Evolutionary conservation across 2,797 vertebrate species (phyloP), one percentile per base, ranked within the genome.

Genomic region (Mormyrus hasselquistii): DNA sequence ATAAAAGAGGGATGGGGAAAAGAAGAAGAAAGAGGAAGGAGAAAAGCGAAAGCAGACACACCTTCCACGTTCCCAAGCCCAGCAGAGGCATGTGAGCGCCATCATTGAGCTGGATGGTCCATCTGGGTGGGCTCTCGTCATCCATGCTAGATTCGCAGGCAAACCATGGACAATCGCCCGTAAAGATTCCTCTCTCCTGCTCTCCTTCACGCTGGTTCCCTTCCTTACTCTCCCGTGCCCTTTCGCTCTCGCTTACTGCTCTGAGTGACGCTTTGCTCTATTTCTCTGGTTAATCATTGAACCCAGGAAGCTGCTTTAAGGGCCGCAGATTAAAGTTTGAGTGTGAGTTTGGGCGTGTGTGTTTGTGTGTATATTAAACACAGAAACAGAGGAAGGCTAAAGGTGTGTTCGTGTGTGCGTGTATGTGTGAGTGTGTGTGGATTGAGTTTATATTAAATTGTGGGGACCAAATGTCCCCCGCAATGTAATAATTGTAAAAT

Each of bases 1-100:
- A 62, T 76, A 38, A 62, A 22, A 55, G 76, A 88, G 52, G 4
- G 47, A 86, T 69, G 65, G 29, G 22, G 55, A 88, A 8, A 49
- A 34, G 65, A 62, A 38, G 19, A 69, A 29, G 22, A 55, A 50
- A 22, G 49, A 41, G 34, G 69, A 22, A 82, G 3, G 2, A 62
- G 47, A 19, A 59, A 14, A 25, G 34, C 89, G 47, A 55, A 8
- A 47, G 47, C 95, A 95, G 95, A 91, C 90, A 88, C 59, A 50
- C 85, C 93, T 94, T 95, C 95, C 95, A 96, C n/a, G 96, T 96
- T 16, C 96, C 96, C 52, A 96, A 91, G 38, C 96, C 96, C 92
- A 96, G 90, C 9, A 95, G 3, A 12, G 96, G 96, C 95, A 96
- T 96, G 1, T 12, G 90, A 7, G 53, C 88, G 10, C 96, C 94